Conservation (phyloP, 2,888 invertebrate genomes). For the Meganola albula region DNA sequence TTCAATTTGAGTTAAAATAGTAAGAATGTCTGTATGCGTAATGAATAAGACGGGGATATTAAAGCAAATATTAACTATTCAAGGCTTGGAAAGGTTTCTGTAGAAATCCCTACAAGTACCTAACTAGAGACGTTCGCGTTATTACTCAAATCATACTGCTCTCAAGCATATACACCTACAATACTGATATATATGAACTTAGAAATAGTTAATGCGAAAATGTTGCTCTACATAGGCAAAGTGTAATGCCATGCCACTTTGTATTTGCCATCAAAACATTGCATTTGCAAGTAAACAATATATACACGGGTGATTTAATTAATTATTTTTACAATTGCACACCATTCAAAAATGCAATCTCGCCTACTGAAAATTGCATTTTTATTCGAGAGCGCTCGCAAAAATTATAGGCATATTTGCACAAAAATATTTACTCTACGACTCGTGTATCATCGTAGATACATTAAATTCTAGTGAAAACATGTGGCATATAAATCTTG, state of each 20-base stretch:
- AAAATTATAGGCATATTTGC: constrained; percentile 53
- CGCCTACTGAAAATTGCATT: constrained; percentile 54
- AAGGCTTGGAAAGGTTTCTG: constrained; percentile 12
- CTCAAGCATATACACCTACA: no score
- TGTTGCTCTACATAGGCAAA: no score
- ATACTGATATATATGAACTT: no score
- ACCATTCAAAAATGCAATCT: constrained; percentile 52
- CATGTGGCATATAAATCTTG: no score
- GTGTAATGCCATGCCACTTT: no score
- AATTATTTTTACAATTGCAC: constrained; percentile 53
- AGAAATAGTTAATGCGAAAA: no score
- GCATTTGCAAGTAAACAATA: constrained; percentile 15
- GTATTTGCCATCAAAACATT: constrained; percentile 9
- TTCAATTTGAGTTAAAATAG: no score
- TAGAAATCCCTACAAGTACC: constrained; percentile 9
- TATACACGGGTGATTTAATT: constrained; percentile 41
- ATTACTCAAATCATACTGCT: no score
- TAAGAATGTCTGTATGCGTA: no score
- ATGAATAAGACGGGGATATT: no score
- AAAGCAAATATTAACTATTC: constrained; percentile 15
- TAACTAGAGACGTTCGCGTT: constrained; percentile 8
- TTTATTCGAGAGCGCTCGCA: constrained; percentile 45
- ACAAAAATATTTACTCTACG: constrained; percentile 30
- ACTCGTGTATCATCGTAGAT: constrained; percentile 29
- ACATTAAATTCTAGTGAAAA: no score